These are phyloP conservation scores for Australoheros scitulus DNA, from an alignment of 2,113 vertebrate species.

Conservation along the genomic window DNA sequence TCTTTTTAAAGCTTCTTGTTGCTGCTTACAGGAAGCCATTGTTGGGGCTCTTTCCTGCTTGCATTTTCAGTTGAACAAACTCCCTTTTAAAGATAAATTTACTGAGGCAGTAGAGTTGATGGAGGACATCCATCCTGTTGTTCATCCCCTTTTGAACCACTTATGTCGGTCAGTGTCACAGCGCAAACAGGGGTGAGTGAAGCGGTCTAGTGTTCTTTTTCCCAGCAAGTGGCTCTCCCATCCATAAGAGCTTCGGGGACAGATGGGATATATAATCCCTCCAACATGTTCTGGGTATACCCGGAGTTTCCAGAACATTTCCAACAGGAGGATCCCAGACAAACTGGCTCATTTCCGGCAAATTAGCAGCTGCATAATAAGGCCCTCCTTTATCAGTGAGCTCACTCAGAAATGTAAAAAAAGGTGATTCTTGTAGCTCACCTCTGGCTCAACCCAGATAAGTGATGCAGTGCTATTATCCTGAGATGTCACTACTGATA, in stretches of 20 bases:
- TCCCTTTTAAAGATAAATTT: constrained; percentile 9
- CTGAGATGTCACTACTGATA: neutral
- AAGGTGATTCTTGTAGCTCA: neutral
- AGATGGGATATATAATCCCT: constrained; percentile 43
- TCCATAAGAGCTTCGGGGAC: constrained; percentile 31
- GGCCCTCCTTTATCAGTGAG: constrained; percentile 18
- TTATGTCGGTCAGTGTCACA: constrained; percentile 15
- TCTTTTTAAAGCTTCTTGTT: constrained; percentile 40
- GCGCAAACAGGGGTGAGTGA: constrained; percentile 15
- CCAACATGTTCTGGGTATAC: constrained; percentile 27
- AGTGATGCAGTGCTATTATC: neutral
- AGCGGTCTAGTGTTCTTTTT: constrained; percentile 17
- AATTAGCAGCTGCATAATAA: neutral
- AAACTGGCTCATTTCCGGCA: constrained; percentile 3
- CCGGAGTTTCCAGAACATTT: constrained; percentile 38
- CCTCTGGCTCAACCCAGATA: neutral
- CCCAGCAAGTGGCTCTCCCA: constrained; percentile 34
- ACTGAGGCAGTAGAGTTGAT: constrained; percentile 10
- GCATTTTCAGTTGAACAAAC: constrained; percentile 13
- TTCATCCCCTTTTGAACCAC: constrained; percentile 24
- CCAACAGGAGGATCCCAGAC: constrained; percentile 39
- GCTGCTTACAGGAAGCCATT: constrained; percentile 9
- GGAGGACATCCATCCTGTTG: constrained; percentile 15
- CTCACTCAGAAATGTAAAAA: constrained; percentile 31
- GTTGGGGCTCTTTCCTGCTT: constrained; percentile 20